Evolutionary conservation across 2,797 vertebrate species (phyloP), one percentile per base, ranked within the genome.

Genomic region (Cercopithecus neglectus): DNA sequence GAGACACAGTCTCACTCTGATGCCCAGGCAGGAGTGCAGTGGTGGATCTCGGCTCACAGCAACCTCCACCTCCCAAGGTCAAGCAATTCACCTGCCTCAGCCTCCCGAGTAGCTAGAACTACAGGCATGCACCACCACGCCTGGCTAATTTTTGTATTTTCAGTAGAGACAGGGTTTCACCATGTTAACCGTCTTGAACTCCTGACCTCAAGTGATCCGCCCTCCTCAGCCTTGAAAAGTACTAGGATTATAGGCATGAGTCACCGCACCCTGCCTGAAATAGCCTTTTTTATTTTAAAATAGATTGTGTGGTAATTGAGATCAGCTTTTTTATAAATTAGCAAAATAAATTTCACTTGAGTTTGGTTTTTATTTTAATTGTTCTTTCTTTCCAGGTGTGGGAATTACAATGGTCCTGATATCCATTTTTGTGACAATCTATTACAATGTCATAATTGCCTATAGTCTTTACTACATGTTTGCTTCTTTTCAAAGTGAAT

Each of bases 401-500:
- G 99, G 99, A 19, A 44, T 99, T 94, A 99, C 99, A 0, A 99
- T 99, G 99, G 98, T 99, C 86, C 57, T 99, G 93, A 99, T 99
- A 97, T 99, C 99, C 88, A 95, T 99, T 0, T 98, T 99, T 61
- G 99, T 99, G 81, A 94, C 99, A 0, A 98, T 99, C 92, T 99
- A 99, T 98, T 99, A 99, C 95, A 99, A 99, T 0, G 99, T 99
- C 94, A 99, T 99, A 98, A 99, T 99, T 33, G 98, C 98, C 95
- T 99, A 99, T 91, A 99, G 99, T 24, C 98, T 99, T 94, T 99
- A 99, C 98, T 99, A 99, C 98, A 98, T 99, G 92, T 99, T 99
- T 96, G 99, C 99, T 89, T 99, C 99, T 16, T 99, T 99, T 99
- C 99, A 99, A 99, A 99, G 89, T 94, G 99, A 99, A 44, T 97